A percentile compares a stretch with the other conserved stretches of the same genome.
Evolutionary conservation across 53 echinoderm and acorn worm genomes (phyloP).

Genomic region (Actinopyga echinites): DNA sequence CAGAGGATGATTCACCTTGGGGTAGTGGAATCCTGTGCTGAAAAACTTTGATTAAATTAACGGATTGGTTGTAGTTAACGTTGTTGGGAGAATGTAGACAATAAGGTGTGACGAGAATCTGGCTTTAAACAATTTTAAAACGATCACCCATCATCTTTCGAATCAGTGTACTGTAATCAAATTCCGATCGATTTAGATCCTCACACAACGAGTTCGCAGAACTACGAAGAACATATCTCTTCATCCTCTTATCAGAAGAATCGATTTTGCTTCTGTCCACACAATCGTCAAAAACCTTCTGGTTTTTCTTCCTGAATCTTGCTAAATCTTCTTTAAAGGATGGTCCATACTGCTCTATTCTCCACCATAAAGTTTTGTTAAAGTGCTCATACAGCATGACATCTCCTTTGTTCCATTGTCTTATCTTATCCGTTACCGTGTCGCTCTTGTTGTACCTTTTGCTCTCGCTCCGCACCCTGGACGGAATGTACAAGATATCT

Average conservation of each 20-base stretch:
- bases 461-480: constrained; percentile 37
- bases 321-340: constrained; percentile 44
- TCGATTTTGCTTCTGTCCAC: constrained; percentile 11
- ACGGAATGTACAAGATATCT: constrained; percentile 56
- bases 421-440: constrained; percentile 14
- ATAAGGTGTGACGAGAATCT: too few species aligned
- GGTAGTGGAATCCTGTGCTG: too few species aligned
- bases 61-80: too few species aligned
- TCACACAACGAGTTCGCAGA: too few species aligned
- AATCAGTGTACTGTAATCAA: too few species aligned
- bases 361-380: constrained; percentile 60
- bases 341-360: constrained; percentile 50
- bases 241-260: not conserved
- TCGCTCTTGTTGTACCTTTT: constrained; percentile 22
- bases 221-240: not conserved
- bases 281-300: constrained; percentile 9
- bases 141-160: too few species aligned
- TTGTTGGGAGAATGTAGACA: too few species aligned
- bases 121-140: too few species aligned
- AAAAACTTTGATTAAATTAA: too few species aligned
- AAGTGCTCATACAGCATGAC: constrained; percentile 59
- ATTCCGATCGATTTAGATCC: too few species aligned
- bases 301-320: constrained; percentile 8
- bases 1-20: too few species aligned
- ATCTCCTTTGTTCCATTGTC: constrained; percentile 59